These are phyloP conservation scores for Bufo bufo DNA, from an alignment of 2,113 vertebrate genomes.

Conservation along the genomic window DNA sequence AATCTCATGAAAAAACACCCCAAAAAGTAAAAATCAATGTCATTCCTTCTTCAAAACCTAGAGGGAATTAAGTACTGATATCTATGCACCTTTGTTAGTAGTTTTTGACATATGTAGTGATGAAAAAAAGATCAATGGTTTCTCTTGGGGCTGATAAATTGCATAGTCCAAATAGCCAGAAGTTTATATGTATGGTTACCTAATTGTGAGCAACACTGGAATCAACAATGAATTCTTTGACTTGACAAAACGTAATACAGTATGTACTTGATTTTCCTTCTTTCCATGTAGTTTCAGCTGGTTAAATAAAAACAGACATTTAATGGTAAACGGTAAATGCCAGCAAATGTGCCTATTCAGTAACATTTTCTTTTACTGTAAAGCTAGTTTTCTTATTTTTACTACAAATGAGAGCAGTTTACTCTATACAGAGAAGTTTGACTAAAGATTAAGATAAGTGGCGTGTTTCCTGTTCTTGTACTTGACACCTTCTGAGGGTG, in stretches of 20 bases:
- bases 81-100: slow-evolving; percentile 61
- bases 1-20: slow-evolving; percentile 64
- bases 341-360: slow-evolving; percentile 13
- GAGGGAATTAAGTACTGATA: slow-evolving; percentile 52
- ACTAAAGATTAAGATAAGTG: slow-evolving; percentile 11
- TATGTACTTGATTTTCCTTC: slow-evolving; percentile 15
- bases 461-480: not conserved
- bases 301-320: not conserved
- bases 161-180: slow-evolving; percentile 50
- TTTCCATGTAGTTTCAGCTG: slow-evolving; percentile 15
- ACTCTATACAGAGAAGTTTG: not conserved
- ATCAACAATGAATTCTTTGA: slow-evolving; percentile 59
- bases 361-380: slow-evolving; percentile 8
- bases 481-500: not conserved
- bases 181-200: slow-evolving; percentile 62
- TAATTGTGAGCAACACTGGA: slow-evolving; percentile 57
- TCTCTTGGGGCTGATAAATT: slow-evolving; percentile 61
- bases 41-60: slow-evolving; percentile 47
- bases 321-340: not conserved
- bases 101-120: slow-evolving; percentile 66
- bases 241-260: slow-evolving; percentile 50
- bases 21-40: slow-evolving; percentile 68
- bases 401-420: not conserved
- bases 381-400: slow-evolving; percentile 8
- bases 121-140: slow-evolving; percentile 63